These are phyloP conservation scores for Stegastes partitus DNA, from an alignment of 2,113 vertebrate species.

Conservation along the genomic window DNA sequence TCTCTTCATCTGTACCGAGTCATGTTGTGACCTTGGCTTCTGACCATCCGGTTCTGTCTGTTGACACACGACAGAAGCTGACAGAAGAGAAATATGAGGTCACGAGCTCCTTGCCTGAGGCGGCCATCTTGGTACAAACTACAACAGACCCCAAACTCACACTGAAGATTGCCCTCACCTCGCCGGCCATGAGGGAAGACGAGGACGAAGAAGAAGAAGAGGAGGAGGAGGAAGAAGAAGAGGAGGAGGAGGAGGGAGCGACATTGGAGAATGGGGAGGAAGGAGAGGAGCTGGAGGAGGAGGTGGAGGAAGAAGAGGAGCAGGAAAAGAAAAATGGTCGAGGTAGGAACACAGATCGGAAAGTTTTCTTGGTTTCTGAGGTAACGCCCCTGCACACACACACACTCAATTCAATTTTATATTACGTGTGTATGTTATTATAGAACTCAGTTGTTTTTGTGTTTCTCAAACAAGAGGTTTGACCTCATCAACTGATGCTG, in stretches of 20 bases:
- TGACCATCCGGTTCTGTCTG: constrained; percentile 52
- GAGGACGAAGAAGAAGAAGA: constrained; percentile 65
- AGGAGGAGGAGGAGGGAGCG: constrained; percentile 8
- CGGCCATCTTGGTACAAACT: constrained; percentile 93
- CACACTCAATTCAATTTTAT: not conserved
- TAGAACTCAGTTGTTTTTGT: constrained; percentile 6
- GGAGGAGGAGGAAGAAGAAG: constrained; percentile 54
- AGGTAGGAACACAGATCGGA: constrained; percentile 68
- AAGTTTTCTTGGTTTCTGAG: constrained; percentile 17
- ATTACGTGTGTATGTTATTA: constrained; percentile 4
- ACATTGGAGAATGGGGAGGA: constrained; percentile 38
- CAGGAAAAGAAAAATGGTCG: constrained; percentile 54
- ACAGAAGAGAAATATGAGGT: constrained; percentile 96
- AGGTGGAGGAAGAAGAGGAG: constrained; percentile 51
- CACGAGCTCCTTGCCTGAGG: constrained; percentile 90
- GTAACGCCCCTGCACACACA: not conserved
- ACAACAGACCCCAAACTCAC: constrained; percentile 93
- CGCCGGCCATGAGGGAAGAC: constrained; percentile 90
- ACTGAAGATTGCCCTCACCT: constrained; percentile 96
- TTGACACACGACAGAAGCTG: constrained; percentile 90
- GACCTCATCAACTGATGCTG: constrained; percentile 28
- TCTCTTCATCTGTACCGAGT: not conserved
- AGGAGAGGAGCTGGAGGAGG: constrained; percentile 37
- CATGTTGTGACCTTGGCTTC: constrained; percentile 44
- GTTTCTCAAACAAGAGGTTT: constrained; percentile 40